phyloP scores from a whole-genome alignment of 2,888 invertebrate species.

The Notodonta dromedarius region DNA sequence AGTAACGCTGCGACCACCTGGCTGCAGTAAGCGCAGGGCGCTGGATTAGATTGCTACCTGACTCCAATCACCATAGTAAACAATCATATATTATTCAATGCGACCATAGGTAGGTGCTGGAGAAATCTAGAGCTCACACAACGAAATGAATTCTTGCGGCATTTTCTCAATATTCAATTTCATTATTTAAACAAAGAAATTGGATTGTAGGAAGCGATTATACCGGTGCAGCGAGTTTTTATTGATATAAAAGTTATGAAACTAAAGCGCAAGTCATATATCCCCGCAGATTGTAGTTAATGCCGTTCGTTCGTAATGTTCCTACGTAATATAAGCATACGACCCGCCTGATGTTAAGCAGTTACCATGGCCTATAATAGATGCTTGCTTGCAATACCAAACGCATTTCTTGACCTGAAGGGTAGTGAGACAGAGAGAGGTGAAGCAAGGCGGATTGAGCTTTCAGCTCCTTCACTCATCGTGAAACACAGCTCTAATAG shows the following conservation, averaged over 20 bases:
- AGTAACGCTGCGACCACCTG: conserved; percentile 39
- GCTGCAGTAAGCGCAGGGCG: conserved; percentile 69
- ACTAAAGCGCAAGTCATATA: no score
- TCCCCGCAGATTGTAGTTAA: no score
- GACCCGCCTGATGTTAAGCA: no score
- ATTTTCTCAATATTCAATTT: conserved; percentile 70
- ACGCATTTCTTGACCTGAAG: no score
- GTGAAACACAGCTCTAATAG: no score
- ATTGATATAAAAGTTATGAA: conserved; percentile 19
- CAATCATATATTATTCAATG: conserved; percentile 66
- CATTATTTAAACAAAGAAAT: conserved; percentile 73
- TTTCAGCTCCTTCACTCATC: no score
- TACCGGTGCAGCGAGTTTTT: conserved; percentile 44
- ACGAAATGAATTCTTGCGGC: conserved; percentile 61
- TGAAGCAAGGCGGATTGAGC: no score
- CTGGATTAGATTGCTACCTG: conserved; percentile 64
- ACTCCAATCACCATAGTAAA: conserved; percentile 70
- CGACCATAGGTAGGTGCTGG: conserved; percentile 22
- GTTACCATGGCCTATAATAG: no score
- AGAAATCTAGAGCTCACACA: conserved; percentile 48
- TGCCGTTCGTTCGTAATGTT: no score
- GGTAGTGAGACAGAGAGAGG: no score
- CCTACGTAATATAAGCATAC: no score
- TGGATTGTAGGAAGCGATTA: conserved; percentile 61
- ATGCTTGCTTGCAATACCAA: no score